Percentiles rank a stretch among this genome's conserved stretches.
Evolutionary conservation across 2,113 vertebrate species (phyloP).

Genomic region (Silurus asotus): DNA sequence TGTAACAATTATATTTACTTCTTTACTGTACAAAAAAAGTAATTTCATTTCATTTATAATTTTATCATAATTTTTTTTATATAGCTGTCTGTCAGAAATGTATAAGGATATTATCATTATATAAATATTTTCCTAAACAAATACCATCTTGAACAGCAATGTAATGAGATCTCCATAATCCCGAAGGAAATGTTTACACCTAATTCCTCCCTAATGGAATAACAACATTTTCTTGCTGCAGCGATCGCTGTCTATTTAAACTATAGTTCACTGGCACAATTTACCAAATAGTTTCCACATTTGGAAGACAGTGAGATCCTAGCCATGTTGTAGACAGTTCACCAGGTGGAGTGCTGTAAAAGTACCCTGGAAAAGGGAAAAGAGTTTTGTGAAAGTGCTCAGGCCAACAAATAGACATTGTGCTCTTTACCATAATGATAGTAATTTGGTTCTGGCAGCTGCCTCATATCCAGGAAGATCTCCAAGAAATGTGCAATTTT

Average conservation of each 20-base stretch:
- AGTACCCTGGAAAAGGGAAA: constrained; percentile 30
- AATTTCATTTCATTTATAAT: background rate
- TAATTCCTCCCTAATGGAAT: constrained; percentile 38
- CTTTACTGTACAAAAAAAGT: background rate
- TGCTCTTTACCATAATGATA: constrained; percentile 49
- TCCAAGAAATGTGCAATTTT: constrained; percentile 42
- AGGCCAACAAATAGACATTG: constrained; percentile 47
- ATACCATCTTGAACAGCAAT: constrained; percentile 22
- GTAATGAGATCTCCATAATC: constrained; percentile 30
- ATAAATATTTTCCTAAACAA: constrained; percentile 1
- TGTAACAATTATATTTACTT: too few species aligned
- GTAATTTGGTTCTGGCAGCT: constrained; percentile 51
- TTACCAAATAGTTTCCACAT: constrained; percentile 54
- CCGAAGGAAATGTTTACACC: constrained; percentile 35
- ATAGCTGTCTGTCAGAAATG: background rate
- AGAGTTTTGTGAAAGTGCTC: constrained; percentile 16
- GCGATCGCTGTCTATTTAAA: constrained; percentile 46
- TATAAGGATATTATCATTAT: background rate
- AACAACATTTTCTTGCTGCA: constrained; percentile 42
- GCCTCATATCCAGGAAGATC: constrained; percentile 43
- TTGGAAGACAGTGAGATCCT: constrained; percentile 31
- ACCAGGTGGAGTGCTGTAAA: constrained; percentile 38
- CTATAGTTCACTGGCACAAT: constrained; percentile 42
- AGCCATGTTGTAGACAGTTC: constrained; percentile 17
- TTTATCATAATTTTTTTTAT: background rate